phyloP scores from a whole-genome alignment of 2,113 vertebrate genomes.

The Lycaon pictus region DNA sequence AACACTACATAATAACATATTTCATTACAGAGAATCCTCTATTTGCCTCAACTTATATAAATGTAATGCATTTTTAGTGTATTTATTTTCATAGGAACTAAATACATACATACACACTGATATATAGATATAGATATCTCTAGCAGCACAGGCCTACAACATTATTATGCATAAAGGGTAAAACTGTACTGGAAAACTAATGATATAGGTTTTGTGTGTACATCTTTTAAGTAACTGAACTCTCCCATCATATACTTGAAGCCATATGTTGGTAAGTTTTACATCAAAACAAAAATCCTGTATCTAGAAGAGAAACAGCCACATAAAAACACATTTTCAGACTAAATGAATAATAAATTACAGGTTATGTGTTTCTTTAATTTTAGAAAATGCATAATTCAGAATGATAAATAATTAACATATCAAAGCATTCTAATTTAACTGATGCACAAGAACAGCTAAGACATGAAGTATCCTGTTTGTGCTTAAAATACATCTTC shows the following conservation, averaged over 20 bases:
- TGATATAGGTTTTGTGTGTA: not conserved
- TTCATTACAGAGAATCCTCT: not conserved
- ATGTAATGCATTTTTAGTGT: not conserved
- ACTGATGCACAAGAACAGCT: slow-evolving; percentile 78
- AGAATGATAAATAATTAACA: slow-evolving; percentile 90
- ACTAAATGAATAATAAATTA: slow-evolving; percentile 89
- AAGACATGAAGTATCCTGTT: slow-evolving; percentile 76
- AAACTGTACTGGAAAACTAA: slow-evolving; percentile 52
- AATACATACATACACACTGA: not conserved
- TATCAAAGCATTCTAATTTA: slow-evolving; percentile 87
- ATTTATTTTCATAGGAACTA: not conserved
- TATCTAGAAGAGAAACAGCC: slow-evolving; percentile 79
- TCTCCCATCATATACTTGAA: slow-evolving; percentile 68
- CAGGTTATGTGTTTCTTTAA: slow-evolving; percentile 86
- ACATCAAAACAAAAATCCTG: slow-evolving; percentile 80
- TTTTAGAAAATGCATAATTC: slow-evolving; percentile 88
- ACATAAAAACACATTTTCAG: slow-evolving; percentile 83
- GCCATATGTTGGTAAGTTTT: slow-evolving; percentile 78
- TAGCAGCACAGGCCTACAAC: not conserved
- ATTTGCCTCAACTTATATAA: not conserved
- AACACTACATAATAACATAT: not conserved
- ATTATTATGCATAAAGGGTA: slow-evolving; percentile 60
- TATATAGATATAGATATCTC: not conserved
- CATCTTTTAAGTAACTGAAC: slow-evolving; percentile 39
- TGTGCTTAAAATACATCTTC: slow-evolving; percentile 76